Evolutionary conservation across 2,113 vertebrate genomes (phyloP), one percentile per base, ranked within the genome.

Genomic region (Alaudala cheleensis): DNA sequence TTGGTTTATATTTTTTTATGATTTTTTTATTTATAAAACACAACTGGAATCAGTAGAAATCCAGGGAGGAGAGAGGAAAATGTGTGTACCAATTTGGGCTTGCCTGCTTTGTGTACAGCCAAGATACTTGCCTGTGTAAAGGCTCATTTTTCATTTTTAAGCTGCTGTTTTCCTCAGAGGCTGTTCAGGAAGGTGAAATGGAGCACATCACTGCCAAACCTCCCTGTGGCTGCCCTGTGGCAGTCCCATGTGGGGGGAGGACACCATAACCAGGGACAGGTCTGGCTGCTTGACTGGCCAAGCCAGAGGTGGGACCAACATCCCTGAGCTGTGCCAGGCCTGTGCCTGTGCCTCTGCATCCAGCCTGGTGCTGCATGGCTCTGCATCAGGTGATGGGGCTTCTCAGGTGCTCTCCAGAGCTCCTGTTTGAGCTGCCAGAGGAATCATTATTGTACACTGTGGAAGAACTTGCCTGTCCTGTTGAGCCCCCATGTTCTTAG

Each of bases 231-330:
- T 72, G 6, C 24, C 34, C 57, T 61, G 62, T 45, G 74, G 13
- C 50, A 34, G 53, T 54, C 39, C 33, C 16, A 15, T 0, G 11
- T 17, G 19, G 72, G 56, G 62, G 50, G 70, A 56, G 37, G 53
- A 44, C 17, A 12, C 33, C 0, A 1, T 6, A 20, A 17, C 16
- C 1, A 10, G 44, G 50, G 25, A 14, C 31, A 3, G 0, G 2
- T 22, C 49, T 81, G 77, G 56, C 56, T 61, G 60, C 14, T 3
- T 8, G 53, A 2, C 57, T 21, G 72, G 45, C 24, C 29, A 26
- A 34, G 33, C 19, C 3, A 3, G 40, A 44, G 34, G 40, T 37
- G 42, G 20, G 29, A 37, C n/a, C 24, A 10, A 49, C 4, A 2
- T 45, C 72, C 40, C 50, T 0, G 6, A 77, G 72, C 72, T 50